These are phyloP conservation scores for Sylvilagus bachmani DNA, from an alignment of 2,113 vertebrate species.

Conservation along the genomic window DNA sequence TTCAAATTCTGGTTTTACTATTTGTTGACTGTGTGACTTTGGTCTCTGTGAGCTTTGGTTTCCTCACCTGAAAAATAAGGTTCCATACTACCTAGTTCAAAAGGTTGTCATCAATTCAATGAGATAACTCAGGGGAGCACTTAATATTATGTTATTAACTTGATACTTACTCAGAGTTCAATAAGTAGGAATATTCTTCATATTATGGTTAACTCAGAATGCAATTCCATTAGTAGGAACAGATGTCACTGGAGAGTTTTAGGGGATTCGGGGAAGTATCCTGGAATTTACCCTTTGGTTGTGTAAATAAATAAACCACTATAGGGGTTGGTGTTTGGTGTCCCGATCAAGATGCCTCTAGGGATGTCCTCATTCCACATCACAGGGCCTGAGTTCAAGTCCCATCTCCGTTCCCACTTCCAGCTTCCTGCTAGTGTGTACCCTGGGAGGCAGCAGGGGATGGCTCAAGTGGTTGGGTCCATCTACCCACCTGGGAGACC, in stretches of 20 bases:
- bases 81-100: neutral
- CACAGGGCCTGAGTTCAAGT: no score
- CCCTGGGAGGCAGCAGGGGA: no score
- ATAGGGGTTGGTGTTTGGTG: no score
- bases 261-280: accelerated
- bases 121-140: neutral
- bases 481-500: no score
- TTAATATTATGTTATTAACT: neutral
- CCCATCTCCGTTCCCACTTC: no score
- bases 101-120: neutral
- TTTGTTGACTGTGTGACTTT: neutral
- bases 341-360: no score
- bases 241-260: neutral
- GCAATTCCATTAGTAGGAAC: neutral
- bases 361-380: no score
- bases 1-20: neutral
- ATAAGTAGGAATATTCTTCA: neutral
- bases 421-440: no score
- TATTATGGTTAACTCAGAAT: neutral
- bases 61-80: neutral
- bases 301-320: neutral
- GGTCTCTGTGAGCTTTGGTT: neutral
- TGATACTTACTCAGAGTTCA: neutral
- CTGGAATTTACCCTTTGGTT: neutral
- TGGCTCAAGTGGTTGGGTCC: no score